These are phyloP conservation scores for Blastomussa wellsi DNA, from an alignment of 92 coral and sea anemone genomes.

Conservation along the genomic window DNA sequence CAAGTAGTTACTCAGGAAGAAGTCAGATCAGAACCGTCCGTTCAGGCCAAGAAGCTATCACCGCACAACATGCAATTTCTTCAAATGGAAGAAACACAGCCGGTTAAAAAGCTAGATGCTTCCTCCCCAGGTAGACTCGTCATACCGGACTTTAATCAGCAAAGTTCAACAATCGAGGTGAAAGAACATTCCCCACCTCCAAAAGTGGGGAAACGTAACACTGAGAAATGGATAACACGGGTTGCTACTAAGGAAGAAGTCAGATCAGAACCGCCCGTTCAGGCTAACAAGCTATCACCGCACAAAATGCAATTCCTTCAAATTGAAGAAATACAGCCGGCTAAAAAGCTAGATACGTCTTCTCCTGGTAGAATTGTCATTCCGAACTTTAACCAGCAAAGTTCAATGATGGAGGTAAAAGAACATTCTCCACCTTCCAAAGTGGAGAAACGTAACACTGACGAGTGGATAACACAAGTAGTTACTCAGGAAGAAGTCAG, in stretches of 20 bases:
- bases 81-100: background rate
- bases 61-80: conserved; percentile 3
- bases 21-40: background rate
- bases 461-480: conserved; percentile 11
- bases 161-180: background rate
- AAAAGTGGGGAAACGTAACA: background rate
- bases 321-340: background rate
- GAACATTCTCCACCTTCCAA: background rate
- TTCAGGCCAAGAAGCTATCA: background rate
- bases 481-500: background rate
- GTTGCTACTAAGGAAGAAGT: background rate
- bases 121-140: conserved; percentile 5
- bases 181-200: background rate
- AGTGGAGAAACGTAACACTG: background rate
- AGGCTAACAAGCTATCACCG: background rate
- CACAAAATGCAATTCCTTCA: conserved; percentile 8
- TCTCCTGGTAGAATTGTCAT: conserved; percentile 9
- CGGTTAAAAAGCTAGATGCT: background rate
- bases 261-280: background rate
- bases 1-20: background rate
- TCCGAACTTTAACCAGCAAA: conserved; percentile 5
- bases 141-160: conserved; percentile 8
- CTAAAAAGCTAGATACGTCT: background rate
- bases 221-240: conserved; percentile 16
- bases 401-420: no score